phyloP scores from a whole-genome alignment of 2,113 vertebrate genomes.

The Seriola rivoliana region DNA sequence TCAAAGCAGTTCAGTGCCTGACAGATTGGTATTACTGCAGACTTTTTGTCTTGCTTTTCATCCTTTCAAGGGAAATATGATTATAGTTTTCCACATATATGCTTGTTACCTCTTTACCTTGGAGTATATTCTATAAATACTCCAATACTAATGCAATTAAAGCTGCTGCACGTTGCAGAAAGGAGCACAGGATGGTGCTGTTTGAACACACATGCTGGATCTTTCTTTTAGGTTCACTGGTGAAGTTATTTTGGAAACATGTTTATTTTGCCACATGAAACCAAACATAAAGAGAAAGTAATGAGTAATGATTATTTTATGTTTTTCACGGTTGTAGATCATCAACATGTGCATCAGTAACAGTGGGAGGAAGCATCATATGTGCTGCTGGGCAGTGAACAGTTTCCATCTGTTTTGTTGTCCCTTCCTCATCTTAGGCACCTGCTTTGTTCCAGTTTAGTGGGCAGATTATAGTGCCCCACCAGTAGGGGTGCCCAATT shows the following conservation, averaged over 20 bases:
- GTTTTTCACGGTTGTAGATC: too few species aligned
- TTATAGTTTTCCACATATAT: too few species aligned
- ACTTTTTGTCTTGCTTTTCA: too few species aligned
- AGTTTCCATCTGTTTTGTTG: constrained; percentile 8
- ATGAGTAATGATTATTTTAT: background rate
- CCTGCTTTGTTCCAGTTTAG: constrained; percentile 27
- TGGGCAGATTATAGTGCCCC: constrained; percentile 1
- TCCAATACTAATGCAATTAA: background rate
- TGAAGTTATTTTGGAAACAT: background rate
- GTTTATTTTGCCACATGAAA: background rate
- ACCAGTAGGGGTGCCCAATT: constrained; percentile 38
- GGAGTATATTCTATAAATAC: background rate
- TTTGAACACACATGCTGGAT: background rate
- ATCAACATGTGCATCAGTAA: background rate
- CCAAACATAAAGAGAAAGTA: constrained; percentile 6
- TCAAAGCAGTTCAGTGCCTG: too few species aligned
- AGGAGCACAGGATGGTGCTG: background rate
- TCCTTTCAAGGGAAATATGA: too few species aligned
- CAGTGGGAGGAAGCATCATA: background rate
- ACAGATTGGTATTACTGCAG: too few species aligned
- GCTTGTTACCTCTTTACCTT: background rate
- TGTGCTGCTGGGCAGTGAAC: background rate
- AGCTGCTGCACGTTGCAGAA: background rate
- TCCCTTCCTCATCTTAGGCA: background rate
- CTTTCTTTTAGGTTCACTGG: background rate